Conservation (phyloP, 2,113 vertebrate genomes). For the Varanus salvator region DNA sequence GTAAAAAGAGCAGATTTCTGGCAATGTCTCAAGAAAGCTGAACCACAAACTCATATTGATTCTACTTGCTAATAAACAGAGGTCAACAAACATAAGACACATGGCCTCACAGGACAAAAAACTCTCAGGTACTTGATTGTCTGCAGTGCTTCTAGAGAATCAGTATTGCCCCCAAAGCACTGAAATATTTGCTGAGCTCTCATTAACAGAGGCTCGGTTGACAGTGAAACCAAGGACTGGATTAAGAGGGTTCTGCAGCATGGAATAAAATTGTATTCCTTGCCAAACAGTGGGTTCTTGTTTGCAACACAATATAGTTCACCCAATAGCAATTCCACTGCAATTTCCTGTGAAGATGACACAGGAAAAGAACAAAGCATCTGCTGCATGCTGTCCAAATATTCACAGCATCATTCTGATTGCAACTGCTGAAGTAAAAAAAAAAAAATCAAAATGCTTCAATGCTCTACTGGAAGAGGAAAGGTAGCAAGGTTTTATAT, state of each 20-base stretch:
- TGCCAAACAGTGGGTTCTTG: background rate
- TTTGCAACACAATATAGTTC: background rate
- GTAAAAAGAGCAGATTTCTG: background rate
- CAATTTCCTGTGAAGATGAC: background rate
- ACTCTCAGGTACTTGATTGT: background rate
- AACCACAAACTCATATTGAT: background rate
- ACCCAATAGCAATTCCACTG: fast-evolving
- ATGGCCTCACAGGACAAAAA: background rate
- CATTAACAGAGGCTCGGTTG: background rate
- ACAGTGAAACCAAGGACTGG: background rate
- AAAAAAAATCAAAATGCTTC: constrained; percentile 11
- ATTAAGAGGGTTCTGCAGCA: background rate
- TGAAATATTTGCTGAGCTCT: background rate
- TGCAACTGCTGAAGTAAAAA: background rate
- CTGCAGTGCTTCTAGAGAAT: background rate
- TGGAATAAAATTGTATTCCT: fast-evolving
- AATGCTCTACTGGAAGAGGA: background rate
- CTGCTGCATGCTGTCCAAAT: background rate
- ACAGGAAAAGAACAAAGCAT: background rate
- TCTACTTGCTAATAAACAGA: background rate
- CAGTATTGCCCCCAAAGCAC: background rate
- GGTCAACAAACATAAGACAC: background rate
- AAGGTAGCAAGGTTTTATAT: background rate
- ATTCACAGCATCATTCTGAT: background rate
- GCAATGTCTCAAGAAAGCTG: background rate